Base-by-base conservation (phyloP, 2,888 invertebrate genomes). In the Cactoblastis cactorum region DNA sequence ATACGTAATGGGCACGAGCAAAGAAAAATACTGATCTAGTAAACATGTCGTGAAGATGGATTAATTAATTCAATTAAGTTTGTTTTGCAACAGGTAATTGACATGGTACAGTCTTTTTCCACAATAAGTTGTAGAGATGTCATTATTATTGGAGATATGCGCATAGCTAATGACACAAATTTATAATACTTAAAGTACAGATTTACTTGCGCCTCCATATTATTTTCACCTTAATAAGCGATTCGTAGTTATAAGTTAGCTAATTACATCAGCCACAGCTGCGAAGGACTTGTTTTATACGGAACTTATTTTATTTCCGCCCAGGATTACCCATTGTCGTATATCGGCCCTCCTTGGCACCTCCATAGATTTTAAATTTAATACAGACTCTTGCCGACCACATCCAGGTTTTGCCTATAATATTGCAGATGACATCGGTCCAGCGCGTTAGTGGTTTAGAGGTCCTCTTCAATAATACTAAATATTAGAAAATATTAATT, bases 21-120 rank as follows among this genome's bases (percentile, higher is more conserved):
- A 39, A 37, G 11, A 49, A 45, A 39, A 49, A 49, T 38, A 45
- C 45, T 39, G 43, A 35, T 37, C 24, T 2, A 48, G 18, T 37
- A 38, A 41, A 41, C 49, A 49, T 39, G 38, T 39, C 28, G 39
- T 49, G 34, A 49, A 32, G 34, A 47, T 34, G 22, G 9, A 22
- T 35, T 47, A 11, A 35, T 34, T 24, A 35, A 47, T 47, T 35
- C 35, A 47, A 35, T 22, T 35, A 22, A 34, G 35, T 47, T 47
- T 34, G 28, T 38, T 49, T 49, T 33, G 22, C 49, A 34, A 49
- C 12, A 39, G 19, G 1, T 41, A 41, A 41, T 41, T 41, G 41
- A 14, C 24, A 24, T 38, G 3, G 39, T 12, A 39, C 39, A 33
- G 18, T 45, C 34, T 14, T 33, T 33, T 34, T 46, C 34, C 46